Conservation (phyloP, 1,140 invertebrate genomes). For the Zaprionus lachaisei region DNA sequence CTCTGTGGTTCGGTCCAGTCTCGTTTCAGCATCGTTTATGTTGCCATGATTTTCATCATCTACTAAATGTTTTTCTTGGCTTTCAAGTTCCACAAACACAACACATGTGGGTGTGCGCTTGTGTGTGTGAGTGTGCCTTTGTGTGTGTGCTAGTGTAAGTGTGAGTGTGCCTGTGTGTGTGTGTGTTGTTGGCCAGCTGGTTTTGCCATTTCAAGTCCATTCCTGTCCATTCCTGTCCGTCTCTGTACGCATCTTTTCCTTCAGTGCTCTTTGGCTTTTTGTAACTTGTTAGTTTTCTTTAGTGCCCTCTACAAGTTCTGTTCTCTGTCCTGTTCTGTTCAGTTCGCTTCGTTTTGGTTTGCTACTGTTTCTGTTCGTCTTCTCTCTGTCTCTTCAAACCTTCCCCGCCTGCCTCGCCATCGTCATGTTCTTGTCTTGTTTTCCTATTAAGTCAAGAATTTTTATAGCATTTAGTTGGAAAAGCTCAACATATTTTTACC, state of each 20-base stretch:
- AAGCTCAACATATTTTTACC: slow-evolving; percentile 77
- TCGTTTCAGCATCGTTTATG: slow-evolving; percentile 58
- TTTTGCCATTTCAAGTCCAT: slow-evolving; percentile 52
- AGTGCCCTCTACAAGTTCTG: slow-evolving; percentile 61
- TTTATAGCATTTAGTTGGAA: slow-evolving; percentile 83
- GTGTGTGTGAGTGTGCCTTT: not conserved
- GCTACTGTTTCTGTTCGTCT: not conserved
- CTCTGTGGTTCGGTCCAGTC: not conserved
- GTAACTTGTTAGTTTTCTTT: slow-evolving; percentile 82
- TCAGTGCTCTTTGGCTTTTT: slow-evolving; percentile 51
- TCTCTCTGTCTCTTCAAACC: slow-evolving; percentile 15
- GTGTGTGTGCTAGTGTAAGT: not conserved
- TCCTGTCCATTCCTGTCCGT: not conserved
- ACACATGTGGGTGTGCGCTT: not conserved
- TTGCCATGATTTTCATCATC: slow-evolving; percentile 82
- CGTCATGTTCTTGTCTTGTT: slow-evolving; percentile 76
- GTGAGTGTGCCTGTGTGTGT: slow-evolving; percentile 9
- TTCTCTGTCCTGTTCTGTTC: not conserved
- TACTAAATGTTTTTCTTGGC: slow-evolving; percentile 79
- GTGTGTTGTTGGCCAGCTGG: slow-evolving; percentile 58
- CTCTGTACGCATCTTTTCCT: not conserved
- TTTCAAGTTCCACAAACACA: slow-evolving; percentile 64
- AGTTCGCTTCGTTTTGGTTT: not conserved
- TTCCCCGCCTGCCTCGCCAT: slow-evolving; percentile 10
- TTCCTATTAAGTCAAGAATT: slow-evolving; percentile 83